These are phyloP conservation scores for Leucoraja ocellata DNA, from an alignment of 2,797 vertebrate species.

Conservation along the genomic window DNA sequence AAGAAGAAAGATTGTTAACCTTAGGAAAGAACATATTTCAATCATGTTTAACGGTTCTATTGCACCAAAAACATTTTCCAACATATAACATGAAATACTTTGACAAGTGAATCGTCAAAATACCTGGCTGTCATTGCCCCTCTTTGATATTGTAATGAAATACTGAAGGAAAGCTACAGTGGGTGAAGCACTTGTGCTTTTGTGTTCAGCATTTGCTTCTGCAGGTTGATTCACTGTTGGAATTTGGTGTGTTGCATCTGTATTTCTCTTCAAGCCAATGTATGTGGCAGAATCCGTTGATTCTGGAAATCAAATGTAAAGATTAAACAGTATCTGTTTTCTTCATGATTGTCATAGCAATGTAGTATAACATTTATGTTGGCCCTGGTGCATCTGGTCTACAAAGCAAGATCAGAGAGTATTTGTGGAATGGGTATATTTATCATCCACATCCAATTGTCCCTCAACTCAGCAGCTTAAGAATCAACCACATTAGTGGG, in stretches of 20 bases:
- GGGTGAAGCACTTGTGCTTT: not conserved
- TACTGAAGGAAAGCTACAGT: constrained; percentile 30
- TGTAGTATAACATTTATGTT: not conserved
- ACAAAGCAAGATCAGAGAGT: too few relatives aligned
- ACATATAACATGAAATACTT: not conserved
- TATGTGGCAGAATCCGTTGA: constrained; percentile 26
- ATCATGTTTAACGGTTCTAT: not conserved
- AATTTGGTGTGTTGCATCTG: not conserved
- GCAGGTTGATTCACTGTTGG: not conserved
- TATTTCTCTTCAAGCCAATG: constrained; percentile 24
- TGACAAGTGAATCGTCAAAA: not conserved
- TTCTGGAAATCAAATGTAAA: not conserved
- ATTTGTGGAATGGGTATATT: too few relatives aligned
- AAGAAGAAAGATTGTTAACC: not conserved
- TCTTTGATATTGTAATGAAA: constrained; percentile 28
- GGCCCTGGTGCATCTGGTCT: not conserved
- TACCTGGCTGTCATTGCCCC: constrained; percentile 7
- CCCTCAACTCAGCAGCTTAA: too few relatives aligned
- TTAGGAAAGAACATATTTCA: not conserved
- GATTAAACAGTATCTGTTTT: not conserved
- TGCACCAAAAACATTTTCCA: not conserved
- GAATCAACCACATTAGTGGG: too few relatives aligned
- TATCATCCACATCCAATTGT: too few relatives aligned
- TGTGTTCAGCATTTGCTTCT: not conserved
- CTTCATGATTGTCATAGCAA: too few relatives aligned